Conservation (phyloP, 1,140 invertebrate genomes). For the Trachelipus rathkii region DNA sequence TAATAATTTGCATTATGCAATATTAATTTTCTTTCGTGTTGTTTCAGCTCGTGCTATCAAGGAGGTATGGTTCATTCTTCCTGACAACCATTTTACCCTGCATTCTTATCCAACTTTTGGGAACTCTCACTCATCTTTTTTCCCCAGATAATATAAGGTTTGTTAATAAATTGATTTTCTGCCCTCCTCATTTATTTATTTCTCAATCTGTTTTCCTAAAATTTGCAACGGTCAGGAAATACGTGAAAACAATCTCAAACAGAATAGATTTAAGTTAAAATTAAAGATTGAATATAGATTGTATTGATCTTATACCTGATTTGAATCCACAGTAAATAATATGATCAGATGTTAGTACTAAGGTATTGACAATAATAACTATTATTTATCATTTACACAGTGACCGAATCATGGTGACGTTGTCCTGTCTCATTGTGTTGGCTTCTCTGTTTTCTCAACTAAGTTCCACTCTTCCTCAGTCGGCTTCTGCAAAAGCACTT, state of each 20-base stretch:
- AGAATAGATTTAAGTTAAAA: too few relatives aligned
- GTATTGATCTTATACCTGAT: background rate
- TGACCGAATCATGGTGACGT: too few relatives aligned
- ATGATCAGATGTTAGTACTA: too few relatives aligned
- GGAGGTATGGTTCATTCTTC: background rate
- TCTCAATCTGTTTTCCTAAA: background rate
- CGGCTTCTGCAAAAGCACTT: constrained; percentile 3
- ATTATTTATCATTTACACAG: too few relatives aligned
- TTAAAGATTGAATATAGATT: background rate
- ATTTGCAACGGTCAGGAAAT: too few relatives aligned
- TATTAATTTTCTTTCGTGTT: too few relatives aligned
- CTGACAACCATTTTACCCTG: background rate
- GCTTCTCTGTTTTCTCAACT: constrained; percentile 23
- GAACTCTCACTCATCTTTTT: background rate
- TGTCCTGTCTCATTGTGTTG: constrained; percentile 20
- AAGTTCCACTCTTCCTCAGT: background rate
- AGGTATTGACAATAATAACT: too few relatives aligned
- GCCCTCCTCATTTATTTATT: background rate
- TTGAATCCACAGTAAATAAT: too few relatives aligned
- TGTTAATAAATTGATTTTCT: too few relatives aligned
- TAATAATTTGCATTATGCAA: too few relatives aligned
- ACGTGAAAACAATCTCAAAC: too few relatives aligned
- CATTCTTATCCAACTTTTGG: background rate
- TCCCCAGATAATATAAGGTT: background rate
- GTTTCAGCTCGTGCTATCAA: background rate